Conservation (phyloP, 2,797 vertebrate species). For the Phataginus tricuspis region DNA sequence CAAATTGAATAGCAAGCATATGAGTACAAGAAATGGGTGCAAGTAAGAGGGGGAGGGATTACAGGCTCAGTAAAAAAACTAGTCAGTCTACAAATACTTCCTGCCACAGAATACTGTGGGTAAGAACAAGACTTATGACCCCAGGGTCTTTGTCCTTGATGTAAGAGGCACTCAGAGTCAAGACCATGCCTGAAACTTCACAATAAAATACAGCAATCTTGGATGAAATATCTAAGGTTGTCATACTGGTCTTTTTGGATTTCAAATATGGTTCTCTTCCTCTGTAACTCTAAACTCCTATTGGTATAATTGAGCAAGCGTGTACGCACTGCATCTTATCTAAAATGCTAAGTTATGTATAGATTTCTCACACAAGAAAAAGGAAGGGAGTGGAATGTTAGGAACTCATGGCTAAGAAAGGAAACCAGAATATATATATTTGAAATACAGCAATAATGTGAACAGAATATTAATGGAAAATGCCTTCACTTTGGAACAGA, state of each 20-base stretch:
- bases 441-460: neutral
- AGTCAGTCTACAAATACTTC: neutral
- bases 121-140: neutral
- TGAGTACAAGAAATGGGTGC: neutral
- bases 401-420: neutral
- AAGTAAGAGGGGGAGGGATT: neutral
- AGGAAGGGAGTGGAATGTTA: neutral
- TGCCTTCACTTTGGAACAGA: neutral
- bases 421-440: constrained; percentile 5
- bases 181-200: neutral
- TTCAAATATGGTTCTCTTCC: constrained; percentile 16
- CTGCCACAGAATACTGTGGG: neutral
- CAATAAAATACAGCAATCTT: neutral
- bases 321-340: neutral
- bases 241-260: neutral
- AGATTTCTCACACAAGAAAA: constrained; percentile 27
- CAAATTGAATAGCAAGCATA: constrained; percentile 10
- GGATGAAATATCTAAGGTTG: constrained; percentile 1
- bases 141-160: neutral
- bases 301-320: neutral
- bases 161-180: neutral
- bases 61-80: neutral
- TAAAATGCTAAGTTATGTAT: neutral
- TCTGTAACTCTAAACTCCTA: constrained; percentile 22
- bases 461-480: constrained; percentile 22